Conservation (phyloP, 2,888 invertebrate species). For the Ectemnius continuus region DNA sequence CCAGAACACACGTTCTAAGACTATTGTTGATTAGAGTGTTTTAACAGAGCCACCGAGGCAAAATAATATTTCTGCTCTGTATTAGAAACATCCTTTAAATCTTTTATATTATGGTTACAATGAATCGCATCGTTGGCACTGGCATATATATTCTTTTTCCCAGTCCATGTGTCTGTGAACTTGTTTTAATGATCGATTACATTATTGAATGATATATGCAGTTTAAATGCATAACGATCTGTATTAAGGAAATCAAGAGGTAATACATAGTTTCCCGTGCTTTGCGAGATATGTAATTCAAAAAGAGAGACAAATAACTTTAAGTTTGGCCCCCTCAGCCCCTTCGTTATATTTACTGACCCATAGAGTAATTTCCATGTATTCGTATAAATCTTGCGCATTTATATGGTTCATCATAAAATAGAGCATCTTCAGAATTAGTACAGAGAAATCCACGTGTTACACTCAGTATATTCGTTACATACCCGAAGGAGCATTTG, state of each 20-base stretch:
- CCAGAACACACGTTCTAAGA: slow-evolving; percentile 63
- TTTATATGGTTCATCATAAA: no score
- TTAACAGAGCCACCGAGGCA: slow-evolving; percentile 35
- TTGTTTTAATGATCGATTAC: slow-evolving; percentile 32
- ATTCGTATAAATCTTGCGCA: no score
- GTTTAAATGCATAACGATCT: slow-evolving; percentile 20
- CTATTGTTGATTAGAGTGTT: slow-evolving; percentile 53
- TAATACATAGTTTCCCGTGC: slow-evolving; percentile 29
- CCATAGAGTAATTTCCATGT: no score
- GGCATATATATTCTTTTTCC: slow-evolving; percentile 51
- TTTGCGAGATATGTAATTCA: slow-evolving; percentile 37
- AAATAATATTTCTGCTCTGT: not conserved
- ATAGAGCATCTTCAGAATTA: no score
- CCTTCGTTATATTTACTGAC: no score
- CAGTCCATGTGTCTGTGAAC: slow-evolving; percentile 46
- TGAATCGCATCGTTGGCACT: slow-evolving; percentile 51
- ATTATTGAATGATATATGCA: slow-evolving; percentile 38
- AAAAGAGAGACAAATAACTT: slow-evolving; percentile 16
- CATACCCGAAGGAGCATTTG: no score
- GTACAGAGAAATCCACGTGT: no score
- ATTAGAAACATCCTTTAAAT: slow-evolving; percentile 36
- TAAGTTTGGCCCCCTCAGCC: not conserved
- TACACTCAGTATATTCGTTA: no score
- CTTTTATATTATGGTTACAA: slow-evolving; percentile 39
- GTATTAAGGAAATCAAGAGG: slow-evolving; percentile 33